Evolutionary conservation across 2,888 invertebrate species (phyloP), one percentile per base, ranked within the genome.

Genomic region (Conistra vaccinii): DNA sequence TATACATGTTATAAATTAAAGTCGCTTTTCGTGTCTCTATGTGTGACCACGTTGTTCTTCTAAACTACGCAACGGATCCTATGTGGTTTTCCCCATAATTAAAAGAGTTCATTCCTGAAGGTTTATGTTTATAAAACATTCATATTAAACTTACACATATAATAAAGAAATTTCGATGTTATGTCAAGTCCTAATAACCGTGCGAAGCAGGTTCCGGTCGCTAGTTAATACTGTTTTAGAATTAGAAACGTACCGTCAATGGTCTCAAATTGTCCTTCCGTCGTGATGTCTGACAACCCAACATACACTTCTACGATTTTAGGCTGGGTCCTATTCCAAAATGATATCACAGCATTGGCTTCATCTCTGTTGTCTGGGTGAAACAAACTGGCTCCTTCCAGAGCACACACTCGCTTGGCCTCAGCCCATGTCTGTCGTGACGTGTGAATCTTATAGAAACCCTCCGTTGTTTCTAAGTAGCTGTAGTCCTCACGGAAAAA

Each of bases 361-460:
- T 96, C 96, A 0, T 79, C 78, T 3, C 89, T 77, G 61, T 94
- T 88, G 26, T 92, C 90, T 3, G 95, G 93, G 51, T 93, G 93
- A 78, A 93, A 94, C 2, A 96, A 78, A 14, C 78, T 84, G 2
- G 93, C 92, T 0, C 94, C 94, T 87, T 95, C 95, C 51, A 87
- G 53, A 1, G 84, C 88, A 76, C 95, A 95, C 23, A 80, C 84
- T 14, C 79, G 87, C 79, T 91, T 93, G 0, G 94, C 95, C 2
- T 93, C 91, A 17, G 85, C 69, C 94, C 94, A 95, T 20, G 83
- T 88, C 76, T 87, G 91, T 10, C 87, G 90, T n/a, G 91, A 65
- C 0, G 93, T 93, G 72, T 95, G 93, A 26, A 95, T 86, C 87
- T 95, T 95, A 85, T 95, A 95, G 76, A 95, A 95, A 78, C 91